These are phyloP conservation scores for Hypotaenidia okinawae DNA, from an alignment of 2,797 vertebrate species.

Conservation along the genomic window DNA sequence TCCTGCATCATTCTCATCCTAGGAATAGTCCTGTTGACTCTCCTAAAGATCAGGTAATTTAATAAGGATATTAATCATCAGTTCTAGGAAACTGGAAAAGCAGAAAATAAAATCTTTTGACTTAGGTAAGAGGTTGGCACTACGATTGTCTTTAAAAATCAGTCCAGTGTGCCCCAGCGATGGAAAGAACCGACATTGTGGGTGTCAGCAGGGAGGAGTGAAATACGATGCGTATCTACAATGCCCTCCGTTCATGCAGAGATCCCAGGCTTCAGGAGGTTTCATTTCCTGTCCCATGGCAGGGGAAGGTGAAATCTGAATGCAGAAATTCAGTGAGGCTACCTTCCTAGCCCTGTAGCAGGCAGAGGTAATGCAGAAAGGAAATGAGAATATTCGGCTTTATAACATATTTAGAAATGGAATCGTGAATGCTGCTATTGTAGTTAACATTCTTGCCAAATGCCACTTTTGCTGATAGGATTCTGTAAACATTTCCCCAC, in stretches of 20 bases:
- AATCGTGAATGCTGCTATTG: conserved; percentile 45
- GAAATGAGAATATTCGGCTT: conserved; percentile 61
- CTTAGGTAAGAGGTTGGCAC: conserved; percentile 10
- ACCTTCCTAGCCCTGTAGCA: conserved; percentile 8
- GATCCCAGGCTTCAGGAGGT: conserved; percentile 43
- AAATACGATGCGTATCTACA: conserved; percentile 20
- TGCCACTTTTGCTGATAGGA: conserved; percentile 4
- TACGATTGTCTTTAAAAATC: conserved; percentile 13
- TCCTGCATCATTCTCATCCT: conserved; percentile 78
- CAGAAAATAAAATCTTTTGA: conserved; percentile 29
- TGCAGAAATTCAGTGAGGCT: conserved; percentile 45
- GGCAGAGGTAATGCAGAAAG: conserved; percentile 56
- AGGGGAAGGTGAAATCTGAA: conserved; percentile 64
- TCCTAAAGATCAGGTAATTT: conserved; percentile 85
- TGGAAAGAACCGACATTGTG: conserved; percentile 5
- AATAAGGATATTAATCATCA: conserved; percentile 36
- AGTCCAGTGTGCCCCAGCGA: not conserved
- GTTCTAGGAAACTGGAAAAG: conserved; percentile 25
- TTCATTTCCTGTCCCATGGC: conserved; percentile 69
- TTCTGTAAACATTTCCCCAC: conserved; percentile 25
- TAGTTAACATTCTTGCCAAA: conserved; percentile 40
- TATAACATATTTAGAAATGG: conserved; percentile 30
- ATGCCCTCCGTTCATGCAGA: conserved; percentile 56
- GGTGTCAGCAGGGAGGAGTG: conserved; percentile 45
- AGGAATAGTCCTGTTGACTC: conserved; percentile 77